These are phyloP conservation scores for Myotis davidii DNA, from an alignment of 2,113 vertebrate genomes.

Conservation along the genomic window DNA sequence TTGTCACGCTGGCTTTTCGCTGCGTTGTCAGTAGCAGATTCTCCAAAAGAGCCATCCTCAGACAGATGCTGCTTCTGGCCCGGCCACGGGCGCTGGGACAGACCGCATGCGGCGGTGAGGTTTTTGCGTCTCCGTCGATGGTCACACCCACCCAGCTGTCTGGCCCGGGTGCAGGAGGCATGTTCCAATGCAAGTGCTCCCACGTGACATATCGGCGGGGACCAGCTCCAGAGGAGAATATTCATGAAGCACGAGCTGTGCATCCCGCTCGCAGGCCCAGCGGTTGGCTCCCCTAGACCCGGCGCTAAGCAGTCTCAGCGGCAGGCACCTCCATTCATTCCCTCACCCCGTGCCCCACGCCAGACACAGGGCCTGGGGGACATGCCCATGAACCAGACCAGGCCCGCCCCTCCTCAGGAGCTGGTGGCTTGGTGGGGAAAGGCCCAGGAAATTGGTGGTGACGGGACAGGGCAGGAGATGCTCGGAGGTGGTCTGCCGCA, in stretches of 20 bases:
- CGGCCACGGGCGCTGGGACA: background rate
- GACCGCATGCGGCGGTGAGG: background rate
- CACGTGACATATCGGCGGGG: background rate
- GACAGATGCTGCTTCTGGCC: background rate
- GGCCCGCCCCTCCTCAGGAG: too few relatives aligned
- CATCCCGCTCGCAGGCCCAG: background rate
- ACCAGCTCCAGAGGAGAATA: background rate
- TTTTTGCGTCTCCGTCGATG: background rate
- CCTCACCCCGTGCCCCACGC: background rate
- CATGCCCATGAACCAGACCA: background rate
- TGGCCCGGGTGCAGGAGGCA: background rate
- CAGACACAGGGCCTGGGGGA: background rate
- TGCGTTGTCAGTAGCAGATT: background rate
- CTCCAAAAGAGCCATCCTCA: background rate
- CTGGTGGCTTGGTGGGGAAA: background rate
- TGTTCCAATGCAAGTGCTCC: constrained; percentile 57
- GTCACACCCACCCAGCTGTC: constrained; percentile 61
- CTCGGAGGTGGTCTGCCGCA: fast-evolving
- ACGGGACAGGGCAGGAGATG: background rate
- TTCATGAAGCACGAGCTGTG: background rate
- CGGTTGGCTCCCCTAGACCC: background rate
- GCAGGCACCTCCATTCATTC: background rate
- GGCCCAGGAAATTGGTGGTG: background rate
- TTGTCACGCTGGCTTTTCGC: background rate
- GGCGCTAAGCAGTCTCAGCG: background rate